These are phyloP conservation scores for Temnothorax nylanderi DNA, from an alignment of 1,140 invertebrate genomes.

Conservation along the genomic window DNA sequence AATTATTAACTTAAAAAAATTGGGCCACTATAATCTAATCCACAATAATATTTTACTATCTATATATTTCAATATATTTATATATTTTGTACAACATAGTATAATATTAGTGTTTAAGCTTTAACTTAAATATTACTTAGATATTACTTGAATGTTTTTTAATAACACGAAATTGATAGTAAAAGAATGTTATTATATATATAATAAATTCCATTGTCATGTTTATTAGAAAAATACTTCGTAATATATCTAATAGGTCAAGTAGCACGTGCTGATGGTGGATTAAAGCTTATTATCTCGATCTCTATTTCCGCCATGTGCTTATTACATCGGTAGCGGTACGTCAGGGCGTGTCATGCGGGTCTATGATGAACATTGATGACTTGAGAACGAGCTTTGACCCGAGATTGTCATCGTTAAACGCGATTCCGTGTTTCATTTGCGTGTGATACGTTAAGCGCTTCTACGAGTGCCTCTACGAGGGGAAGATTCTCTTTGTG, in stretches of 20 bases:
- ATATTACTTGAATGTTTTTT: neutral
- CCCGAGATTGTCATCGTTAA: slow-evolving; percentile 57
- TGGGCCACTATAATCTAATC: neutral
- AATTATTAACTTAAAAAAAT: too few relatives aligned
- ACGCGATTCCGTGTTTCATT: slow-evolving; percentile 55
- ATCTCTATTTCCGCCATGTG: slow-evolving; percentile 49
- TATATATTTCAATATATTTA: neutral
- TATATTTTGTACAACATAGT: neutral
- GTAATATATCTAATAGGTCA: slow-evolving; percentile 19
- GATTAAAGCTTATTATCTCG: slow-evolving; percentile 53
- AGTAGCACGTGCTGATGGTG: slow-evolving; percentile 42
- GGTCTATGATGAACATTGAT: slow-evolving; percentile 55
- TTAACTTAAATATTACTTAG: neutral
- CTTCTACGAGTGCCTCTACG: slow-evolving; percentile 31
- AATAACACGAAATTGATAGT: neutral
- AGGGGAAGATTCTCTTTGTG: slow-evolving; percentile 44
- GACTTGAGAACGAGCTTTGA: slow-evolving; percentile 60
- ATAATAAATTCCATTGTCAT: neutral
- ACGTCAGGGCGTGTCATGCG: slow-evolving; percentile 6
- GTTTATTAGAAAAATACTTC: slow-evolving; percentile 2
- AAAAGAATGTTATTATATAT: neutral
- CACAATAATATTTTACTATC: neutral
- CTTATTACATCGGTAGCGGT: slow-evolving; percentile 36
- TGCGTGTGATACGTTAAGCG: slow-evolving; percentile 55
- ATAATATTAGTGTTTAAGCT: neutral